These are phyloP conservation scores for Psittacula cyanocephala DNA, from an alignment of 2,113 vertebrate genomes.

Conservation along the genomic window DNA sequence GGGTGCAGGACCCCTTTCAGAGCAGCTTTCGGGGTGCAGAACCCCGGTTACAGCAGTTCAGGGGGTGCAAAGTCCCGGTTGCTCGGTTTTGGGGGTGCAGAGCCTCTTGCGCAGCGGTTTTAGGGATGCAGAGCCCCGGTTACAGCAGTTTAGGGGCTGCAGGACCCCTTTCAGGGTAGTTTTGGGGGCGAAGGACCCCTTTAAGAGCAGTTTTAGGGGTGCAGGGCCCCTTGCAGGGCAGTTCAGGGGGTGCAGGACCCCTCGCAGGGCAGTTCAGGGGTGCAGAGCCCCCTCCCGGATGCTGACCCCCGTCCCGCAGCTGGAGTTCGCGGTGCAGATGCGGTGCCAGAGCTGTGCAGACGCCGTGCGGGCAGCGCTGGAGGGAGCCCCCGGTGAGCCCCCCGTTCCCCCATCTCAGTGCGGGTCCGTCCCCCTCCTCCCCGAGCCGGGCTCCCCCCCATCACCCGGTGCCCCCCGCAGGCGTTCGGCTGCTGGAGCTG, in stretches of 20 bases:
- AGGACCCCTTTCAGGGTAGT: not conserved
- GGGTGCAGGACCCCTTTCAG: no score
- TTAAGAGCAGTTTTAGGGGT: not conserved
- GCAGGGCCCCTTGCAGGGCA: rapidly evolving
- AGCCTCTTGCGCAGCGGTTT: rapidly evolving
- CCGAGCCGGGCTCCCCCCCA: not conserved
- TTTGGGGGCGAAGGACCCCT: not conserved
- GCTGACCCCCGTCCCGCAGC: not conserved
- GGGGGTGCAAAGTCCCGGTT: no score
- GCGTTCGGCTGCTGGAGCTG: not conserved
- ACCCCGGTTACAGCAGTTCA: not conserved
- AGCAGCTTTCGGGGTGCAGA: rapidly evolving
- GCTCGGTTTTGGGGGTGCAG: not conserved
- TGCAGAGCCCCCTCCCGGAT: no score
- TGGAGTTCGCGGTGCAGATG: not conserved
- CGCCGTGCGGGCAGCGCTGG: not conserved
- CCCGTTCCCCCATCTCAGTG: not conserved
- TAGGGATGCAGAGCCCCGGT: not conserved
- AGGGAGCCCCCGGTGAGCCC: not conserved
- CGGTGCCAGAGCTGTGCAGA: not conserved
- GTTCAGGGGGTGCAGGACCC: not conserved
- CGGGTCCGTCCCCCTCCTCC: no score
- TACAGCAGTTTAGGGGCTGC: not conserved
- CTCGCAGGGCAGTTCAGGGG: rapidly evolving
- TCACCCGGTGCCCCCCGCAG: not conserved